phyloP scores from a whole-genome alignment of 2,888 invertebrate species.

The Aporophyla lueneburgensis region DNA sequence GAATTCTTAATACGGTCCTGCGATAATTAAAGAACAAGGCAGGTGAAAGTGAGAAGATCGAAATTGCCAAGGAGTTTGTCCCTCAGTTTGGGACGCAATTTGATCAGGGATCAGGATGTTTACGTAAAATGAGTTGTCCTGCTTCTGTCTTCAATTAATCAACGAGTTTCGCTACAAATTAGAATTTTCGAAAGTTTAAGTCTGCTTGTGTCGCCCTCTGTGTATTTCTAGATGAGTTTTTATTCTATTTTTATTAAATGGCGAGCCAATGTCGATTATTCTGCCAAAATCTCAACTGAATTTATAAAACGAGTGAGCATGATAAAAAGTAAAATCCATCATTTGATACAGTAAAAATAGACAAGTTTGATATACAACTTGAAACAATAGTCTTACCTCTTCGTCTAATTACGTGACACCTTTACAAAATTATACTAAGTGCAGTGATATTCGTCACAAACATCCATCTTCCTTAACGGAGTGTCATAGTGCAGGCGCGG shows the following conservation, averaged over 20 bases:
- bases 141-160: constrained; percentile 48
- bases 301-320: too few relatives aligned
- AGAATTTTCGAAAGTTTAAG: constrained; percentile 13
- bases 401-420: constrained; percentile 31
- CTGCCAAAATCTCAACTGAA: too few relatives aligned
- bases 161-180: constrained; percentile 37
- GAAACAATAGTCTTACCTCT: neutral
- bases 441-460: constrained; percentile 62
- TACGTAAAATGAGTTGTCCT: constrained; percentile 54
- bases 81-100: constrained; percentile 52
- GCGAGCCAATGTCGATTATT: too few relatives aligned
- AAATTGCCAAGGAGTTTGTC: constrained; percentile 54
- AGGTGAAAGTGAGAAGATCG: constrained; percentile 51
- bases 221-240: neutral
- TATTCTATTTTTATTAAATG: neutral
- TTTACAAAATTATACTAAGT: constrained; percentile 47
- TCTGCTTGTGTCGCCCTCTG: neutral
- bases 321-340: too few relatives aligned
- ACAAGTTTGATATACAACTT: neutral
- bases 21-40: constrained; percentile 63
- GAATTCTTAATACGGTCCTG: constrained; percentile 69
- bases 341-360: too few relatives aligned
- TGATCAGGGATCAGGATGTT: constrained; percentile 53
- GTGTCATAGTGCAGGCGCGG: constrained; percentile 67
- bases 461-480: constrained; percentile 76